These are phyloP conservation scores for Schlechtendalia chinensis DNA, from an alignment of 1,140 invertebrate species.

Conservation along the genomic window DNA sequence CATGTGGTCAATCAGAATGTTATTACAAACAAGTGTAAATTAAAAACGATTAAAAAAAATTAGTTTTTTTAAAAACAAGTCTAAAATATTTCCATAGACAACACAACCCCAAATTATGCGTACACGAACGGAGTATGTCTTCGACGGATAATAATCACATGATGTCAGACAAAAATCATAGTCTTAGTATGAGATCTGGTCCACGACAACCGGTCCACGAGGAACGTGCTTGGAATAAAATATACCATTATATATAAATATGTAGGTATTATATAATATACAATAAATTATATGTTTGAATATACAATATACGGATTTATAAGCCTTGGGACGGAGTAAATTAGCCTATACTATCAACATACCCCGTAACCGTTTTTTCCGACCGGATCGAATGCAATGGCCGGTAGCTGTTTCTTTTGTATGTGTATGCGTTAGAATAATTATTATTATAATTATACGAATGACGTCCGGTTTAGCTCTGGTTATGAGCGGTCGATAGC, in stretches of 20 bases:
- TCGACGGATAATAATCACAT: not conserved
- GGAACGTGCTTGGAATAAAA: not conserved
- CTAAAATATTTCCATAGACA: not conserved
- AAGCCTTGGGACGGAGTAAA: no score
- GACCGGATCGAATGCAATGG: not conserved
- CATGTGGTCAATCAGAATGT: not conserved
- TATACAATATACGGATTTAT: no score
- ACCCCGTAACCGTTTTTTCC: not conserved
- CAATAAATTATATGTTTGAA: no score
- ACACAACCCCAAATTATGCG: not conserved
- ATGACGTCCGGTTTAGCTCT: constrained; percentile 6
- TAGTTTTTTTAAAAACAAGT: not conserved
- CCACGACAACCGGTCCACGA: not conserved
- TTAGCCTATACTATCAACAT: not conserved
- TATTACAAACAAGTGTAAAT: no score
- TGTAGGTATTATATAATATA: not conserved
- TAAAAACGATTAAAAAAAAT: no score
- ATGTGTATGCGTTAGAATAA: not conserved
- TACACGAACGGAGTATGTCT: not conserved
- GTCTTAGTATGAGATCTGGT: not conserved
- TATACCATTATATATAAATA: not conserved
- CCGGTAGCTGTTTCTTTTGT: constrained; percentile 2
- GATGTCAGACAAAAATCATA: not conserved
- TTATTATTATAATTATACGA: not conserved
- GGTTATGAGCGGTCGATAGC: not conserved